phyloP scores from a whole-genome alignment of 2,797 vertebrate genomes.

The Rhynchotus rufescens region DNA sequence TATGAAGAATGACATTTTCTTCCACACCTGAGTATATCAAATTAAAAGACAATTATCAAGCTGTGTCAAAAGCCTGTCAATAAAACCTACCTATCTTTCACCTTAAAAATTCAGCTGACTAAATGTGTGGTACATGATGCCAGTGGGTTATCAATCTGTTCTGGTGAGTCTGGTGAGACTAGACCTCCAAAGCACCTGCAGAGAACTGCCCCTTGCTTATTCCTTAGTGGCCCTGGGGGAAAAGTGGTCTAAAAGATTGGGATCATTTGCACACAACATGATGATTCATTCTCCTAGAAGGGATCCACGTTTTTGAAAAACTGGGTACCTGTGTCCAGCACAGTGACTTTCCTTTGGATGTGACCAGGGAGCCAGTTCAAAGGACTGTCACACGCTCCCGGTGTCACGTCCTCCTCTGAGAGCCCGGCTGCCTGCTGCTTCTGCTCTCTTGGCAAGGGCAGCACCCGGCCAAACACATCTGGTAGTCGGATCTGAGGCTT shows the following conservation, averaged over 20 bases:
- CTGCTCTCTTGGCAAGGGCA: slow-evolving; percentile 33
- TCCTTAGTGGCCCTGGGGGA: no score
- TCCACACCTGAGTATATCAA: neutral
- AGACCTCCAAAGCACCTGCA: neutral
- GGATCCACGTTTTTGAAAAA: neutral
- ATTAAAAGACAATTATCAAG: slow-evolving; percentile 18
- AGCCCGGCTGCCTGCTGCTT: slow-evolving; percentile 16
- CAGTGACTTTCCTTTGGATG: neutral
- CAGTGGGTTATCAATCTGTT: neutral
- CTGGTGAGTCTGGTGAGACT: neutral
- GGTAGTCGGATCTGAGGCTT: neutral
- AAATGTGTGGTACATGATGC: neutral
- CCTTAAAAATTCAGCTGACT: neutral
- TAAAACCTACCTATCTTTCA: neutral
- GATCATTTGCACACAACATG: neutral
- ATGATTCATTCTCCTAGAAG: neutral
- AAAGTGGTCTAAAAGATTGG: neutral
- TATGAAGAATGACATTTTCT: slow-evolving; percentile 14
- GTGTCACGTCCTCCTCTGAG: neutral
- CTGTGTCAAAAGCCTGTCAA: neutral
- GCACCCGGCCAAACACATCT: neutral
- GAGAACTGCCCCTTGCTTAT: neutral
- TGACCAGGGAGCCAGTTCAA: neutral
- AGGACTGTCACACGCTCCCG: neutral
- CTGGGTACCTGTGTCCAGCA: neutral